phyloP scores from a whole-genome alignment of 2,113 vertebrate genomes.

The Scortum barcoo region DNA sequence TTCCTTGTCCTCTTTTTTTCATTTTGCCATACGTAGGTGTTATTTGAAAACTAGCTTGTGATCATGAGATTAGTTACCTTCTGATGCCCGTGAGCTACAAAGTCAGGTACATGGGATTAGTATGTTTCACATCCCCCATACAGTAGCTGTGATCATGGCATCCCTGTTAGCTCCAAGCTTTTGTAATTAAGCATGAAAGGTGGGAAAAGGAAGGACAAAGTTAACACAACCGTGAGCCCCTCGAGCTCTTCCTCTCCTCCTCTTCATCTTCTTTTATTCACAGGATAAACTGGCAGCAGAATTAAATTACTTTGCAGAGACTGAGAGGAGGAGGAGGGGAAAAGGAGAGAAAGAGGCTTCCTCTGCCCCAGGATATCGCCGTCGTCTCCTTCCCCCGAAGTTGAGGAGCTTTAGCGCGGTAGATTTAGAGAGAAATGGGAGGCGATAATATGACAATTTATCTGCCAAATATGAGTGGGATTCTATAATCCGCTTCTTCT shows the following conservation, averaged over 20 bases:
- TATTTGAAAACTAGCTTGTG: neutral
- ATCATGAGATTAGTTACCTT: neutral
- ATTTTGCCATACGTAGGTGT: neutral
- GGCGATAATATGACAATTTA: conserved; percentile 58
- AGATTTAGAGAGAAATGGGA: conserved; percentile 49
- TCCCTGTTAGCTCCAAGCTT: conserved; percentile 3
- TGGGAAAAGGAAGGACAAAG: conserved; percentile 29
- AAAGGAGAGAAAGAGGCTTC: conserved; percentile 17
- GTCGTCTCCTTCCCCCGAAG: conserved; percentile 14
- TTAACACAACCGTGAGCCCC: conserved; percentile 44
- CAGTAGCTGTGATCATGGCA: conserved; percentile 4
- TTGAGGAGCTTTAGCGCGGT: conserved; percentile 24
- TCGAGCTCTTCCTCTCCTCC: conserved; percentile 50
- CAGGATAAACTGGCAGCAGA: conserved; percentile 52
- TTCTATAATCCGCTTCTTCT: conserved; percentile 52
- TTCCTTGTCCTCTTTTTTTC: neutral
- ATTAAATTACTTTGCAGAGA: conserved; percentile 58
- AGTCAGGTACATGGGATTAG: conserved; percentile 5
- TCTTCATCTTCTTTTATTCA: conserved; percentile 50
- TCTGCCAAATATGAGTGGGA: conserved; percentile 37
- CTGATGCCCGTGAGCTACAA: neutral
- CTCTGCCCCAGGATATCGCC: conserved; percentile 38
- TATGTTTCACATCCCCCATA: neutral
- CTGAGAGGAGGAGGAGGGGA: neutral
- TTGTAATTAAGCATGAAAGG: conserved; percentile 36